A percentile compares a stretch with the other conserved stretches of the same genome.
Evolutionary conservation across 2,797 vertebrate species (phyloP).

Genomic region (Potorous gilbertii): DNA sequence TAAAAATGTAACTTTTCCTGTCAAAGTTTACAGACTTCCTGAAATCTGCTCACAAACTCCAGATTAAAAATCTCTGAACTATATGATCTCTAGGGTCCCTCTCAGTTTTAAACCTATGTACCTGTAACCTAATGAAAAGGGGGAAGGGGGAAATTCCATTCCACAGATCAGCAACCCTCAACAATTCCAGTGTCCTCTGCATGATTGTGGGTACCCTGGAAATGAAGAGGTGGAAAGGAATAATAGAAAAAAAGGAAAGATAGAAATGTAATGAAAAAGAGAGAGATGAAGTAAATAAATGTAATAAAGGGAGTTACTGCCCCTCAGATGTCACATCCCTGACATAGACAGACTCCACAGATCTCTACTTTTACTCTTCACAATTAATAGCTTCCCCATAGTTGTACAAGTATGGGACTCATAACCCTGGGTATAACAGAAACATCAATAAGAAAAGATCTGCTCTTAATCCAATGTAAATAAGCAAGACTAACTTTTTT

Average conservation of each 20-base stretch:
- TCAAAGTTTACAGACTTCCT: not conserved
- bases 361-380: not conserved
- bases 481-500: not conserved
- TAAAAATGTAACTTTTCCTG: not conserved
- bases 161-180: constrained; percentile 36
- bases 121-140: not conserved
- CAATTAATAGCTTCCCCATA: not conserved
- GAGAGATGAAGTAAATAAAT: not conserved
- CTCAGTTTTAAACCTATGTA: not conserved
- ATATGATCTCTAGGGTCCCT: not conserved
- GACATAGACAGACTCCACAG: not conserved
- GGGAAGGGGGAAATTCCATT: not conserved
- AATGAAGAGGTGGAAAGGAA: not conserved
- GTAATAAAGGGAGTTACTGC: not conserved
- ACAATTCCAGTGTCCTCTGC: not conserved
- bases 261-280: constrained; percentile 2
- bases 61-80: not conserved
- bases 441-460: constrained; percentile 14
- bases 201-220: not conserved
- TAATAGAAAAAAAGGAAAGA: not conserved
- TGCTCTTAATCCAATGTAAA: not conserved
- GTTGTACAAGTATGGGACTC: not conserved
- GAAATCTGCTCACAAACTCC: not conserved
- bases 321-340: not conserved
- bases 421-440: not conserved